phyloP scores from a whole-genome alignment of 2,797 vertebrate genomes.

The Clarias fuscus region DNA sequence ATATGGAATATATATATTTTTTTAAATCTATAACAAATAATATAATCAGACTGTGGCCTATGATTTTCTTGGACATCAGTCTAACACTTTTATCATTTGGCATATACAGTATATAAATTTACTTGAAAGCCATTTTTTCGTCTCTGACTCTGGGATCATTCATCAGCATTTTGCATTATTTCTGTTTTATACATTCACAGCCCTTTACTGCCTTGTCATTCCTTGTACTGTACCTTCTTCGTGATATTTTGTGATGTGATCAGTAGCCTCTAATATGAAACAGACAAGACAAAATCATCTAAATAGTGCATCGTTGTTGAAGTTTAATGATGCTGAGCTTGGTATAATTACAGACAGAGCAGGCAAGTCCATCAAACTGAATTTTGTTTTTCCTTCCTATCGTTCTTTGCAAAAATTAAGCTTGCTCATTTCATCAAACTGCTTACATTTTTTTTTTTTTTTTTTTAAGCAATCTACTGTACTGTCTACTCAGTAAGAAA shows the following conservation, averaged over 20 bases:
- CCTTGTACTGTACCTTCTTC: neutral
- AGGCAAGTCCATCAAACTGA: neutral
- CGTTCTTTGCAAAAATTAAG: neutral
- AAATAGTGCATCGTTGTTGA: neutral
- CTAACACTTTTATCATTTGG: no score
- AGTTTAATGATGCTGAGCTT: slow-evolving; percentile 8
- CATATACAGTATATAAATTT: no score
- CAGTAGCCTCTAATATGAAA: neutral
- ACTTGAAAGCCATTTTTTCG: neutral
- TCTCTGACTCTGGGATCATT: neutral
- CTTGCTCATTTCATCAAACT: neutral
- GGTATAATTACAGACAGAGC: neutral
- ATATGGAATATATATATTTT: no score
- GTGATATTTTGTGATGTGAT: neutral
- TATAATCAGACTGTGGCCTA: no score
- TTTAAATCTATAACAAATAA: no score
- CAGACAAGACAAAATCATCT: neutral
- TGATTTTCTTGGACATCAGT: no score
- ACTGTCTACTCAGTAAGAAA: neutral
- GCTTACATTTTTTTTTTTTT: neutral
- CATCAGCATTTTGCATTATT: neutral
- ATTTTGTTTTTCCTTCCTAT: neutral
- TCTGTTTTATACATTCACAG: neutral
- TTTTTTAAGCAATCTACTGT: neutral
- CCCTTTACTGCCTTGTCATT: neutral